A percentile compares a stretch with the other conserved stretches of the same genome.
These are phyloP conservation scores for Portunus trituberculatus DNA, from an alignment of 1,140 invertebrate genomes.

Conservation along the genomic window DNA sequence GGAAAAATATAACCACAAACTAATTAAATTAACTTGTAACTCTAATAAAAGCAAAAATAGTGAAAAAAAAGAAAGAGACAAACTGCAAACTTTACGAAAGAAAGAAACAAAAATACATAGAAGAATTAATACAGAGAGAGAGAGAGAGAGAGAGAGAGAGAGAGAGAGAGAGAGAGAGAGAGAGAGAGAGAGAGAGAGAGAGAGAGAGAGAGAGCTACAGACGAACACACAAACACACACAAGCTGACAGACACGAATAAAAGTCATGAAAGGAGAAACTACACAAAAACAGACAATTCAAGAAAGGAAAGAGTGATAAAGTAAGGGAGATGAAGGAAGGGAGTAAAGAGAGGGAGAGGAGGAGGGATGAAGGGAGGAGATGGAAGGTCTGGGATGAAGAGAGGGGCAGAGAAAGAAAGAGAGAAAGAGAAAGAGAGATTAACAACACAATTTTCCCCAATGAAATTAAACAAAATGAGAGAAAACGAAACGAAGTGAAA, in stretches of 20 bases:
- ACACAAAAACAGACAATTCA: background rate
- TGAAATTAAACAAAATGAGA: background rate
- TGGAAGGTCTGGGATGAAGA: no score
- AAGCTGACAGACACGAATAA: background rate
- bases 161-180: conserved; percentile 6
- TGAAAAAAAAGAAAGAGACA: no score
- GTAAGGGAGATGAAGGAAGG: background rate
- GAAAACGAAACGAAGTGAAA: background rate
- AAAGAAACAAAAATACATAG: background rate
- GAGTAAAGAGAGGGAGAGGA: no score
- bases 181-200: background rate
- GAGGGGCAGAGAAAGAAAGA: no score
- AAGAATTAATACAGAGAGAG: background rate
- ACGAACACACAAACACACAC: no score
- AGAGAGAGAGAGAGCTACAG: conserved; percentile 2
- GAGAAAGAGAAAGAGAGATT: no score
- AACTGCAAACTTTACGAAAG: background rate
- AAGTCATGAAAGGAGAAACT: background rate
- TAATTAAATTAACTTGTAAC: no score
- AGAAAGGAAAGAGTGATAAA: background rate
- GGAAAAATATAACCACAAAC: no score
- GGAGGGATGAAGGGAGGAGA: no score
- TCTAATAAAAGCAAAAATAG: no score
- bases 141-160: background rate
- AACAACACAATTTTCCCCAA: no score